Evolutionary conservation across 23 tunicate genomes (phyloP).

Genomic region (Trididemnum nubilum): DNA sequence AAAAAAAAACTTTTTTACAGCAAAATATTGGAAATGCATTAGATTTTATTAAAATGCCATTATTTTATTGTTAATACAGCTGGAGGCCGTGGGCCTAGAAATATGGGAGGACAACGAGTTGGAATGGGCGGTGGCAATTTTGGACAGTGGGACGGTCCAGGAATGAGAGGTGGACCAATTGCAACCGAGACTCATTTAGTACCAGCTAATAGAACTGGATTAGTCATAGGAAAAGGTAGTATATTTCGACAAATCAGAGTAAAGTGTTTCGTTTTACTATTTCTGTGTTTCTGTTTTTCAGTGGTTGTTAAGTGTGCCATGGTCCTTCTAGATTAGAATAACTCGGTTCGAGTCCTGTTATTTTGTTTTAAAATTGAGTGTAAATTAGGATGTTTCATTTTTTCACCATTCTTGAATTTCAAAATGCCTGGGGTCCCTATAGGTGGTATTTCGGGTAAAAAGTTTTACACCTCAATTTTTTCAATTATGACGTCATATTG

Average conservation of each 20-base stretch:
- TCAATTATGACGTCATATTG: too few species aligned
- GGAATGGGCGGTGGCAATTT: constrained; percentile 46
- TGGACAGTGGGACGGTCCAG: constrained; percentile 95
- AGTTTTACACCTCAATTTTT: too few species aligned
- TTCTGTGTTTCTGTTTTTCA: background rate
- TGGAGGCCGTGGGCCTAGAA: background rate
- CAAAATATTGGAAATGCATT: too few species aligned
- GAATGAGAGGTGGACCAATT: constrained; percentile 39
- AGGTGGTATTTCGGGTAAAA: too few species aligned
- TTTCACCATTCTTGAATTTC: too few species aligned
- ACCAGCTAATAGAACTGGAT: constrained; percentile 94
- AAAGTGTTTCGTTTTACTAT: background rate
- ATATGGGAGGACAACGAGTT: constrained; percentile 17
- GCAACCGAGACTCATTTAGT: constrained; percentile 81
- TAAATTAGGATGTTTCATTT: too few species aligned
- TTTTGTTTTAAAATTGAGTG: too few species aligned
- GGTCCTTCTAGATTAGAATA: background rate
- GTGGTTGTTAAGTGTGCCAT: background rate
- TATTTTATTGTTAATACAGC: background rate
- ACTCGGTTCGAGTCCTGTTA: too few species aligned
- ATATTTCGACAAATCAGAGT: background rate
- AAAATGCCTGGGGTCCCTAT: too few species aligned
- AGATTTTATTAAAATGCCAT: too few species aligned
- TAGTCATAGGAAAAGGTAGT: constrained; percentile 98
- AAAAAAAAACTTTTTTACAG: too few species aligned